Base-by-base conservation (phyloP, 2,888 invertebrate species). In the Miltochrista miniata region DNA sequence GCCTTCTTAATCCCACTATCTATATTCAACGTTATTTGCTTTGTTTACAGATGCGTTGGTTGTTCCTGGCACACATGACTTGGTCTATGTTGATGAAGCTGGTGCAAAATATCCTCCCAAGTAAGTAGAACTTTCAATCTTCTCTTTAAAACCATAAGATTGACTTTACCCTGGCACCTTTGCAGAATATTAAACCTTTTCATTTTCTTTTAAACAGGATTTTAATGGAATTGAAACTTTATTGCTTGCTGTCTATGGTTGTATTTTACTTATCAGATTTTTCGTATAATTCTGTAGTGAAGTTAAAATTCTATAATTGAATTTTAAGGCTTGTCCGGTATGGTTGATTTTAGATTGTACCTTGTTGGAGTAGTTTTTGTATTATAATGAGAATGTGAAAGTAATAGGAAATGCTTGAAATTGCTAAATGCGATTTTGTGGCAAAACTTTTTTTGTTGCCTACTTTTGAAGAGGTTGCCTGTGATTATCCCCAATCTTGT, bases 1-100 rank as follows among this genome's bases (percentile, higher is more conserved):
- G 51, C 47, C 18, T 44, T 47, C 42, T 46, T 15, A 51, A 51
- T 51, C 43, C 33, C 37, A 18, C 47, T 57, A 62, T 60, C 49
- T 59, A 59, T 41, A 53, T 56, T 61, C 67, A 72, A 74, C 61
- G 74, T 68, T 61, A 68, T 68, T 69, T 63, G 79, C 71, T 81
- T 83, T 81, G 75, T 77, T 80, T 76, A 64, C 87, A 87, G 87
- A 84, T 79, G 81, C 84, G 55, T 70, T 79, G 61, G 71, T 77
- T 73, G 80, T 81, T 73, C 64, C 68, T 70, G 73, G 70, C 73
- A 76, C 69, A 65, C 77, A 72, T 52, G 73, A 77, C 68, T 74
- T 77, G 66, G 65, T 76, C 67, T 66, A 70, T 72, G 72, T 75
- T 68, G 75, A 72, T 68, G 67, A 63, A 64, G 61, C 63, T 56